Evolutionary conservation across 1,140 invertebrate genomes (phyloP).

Genomic region (Drosophila baimaii): DNA sequence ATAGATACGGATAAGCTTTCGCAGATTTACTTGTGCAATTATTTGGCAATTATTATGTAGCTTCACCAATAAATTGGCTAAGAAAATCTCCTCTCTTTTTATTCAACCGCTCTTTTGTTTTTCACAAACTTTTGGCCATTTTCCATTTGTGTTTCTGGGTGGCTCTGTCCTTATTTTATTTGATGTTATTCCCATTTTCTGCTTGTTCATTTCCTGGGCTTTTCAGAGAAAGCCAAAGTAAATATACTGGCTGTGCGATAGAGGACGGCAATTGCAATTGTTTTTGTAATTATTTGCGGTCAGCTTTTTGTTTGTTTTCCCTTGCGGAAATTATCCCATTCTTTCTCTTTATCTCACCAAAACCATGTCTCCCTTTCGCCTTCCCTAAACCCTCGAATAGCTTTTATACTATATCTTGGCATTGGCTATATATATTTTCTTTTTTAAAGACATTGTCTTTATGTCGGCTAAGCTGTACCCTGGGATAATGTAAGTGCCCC

Average conservation of each 20-base stretch:
- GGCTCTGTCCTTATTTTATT: conserved; percentile 1
- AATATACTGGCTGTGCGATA: neutral
- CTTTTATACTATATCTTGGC: neutral
- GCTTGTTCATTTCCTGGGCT: conserved; percentile 40
- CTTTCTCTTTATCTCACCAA: conserved; percentile 3
- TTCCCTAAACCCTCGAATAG: neutral
- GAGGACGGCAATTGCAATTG: conserved; percentile 14
- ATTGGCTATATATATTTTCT: conserved; percentile 19
- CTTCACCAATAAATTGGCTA: too few species aligned
- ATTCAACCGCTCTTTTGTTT: too few species aligned
- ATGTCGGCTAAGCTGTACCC: neutral
- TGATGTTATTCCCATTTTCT: neutral
- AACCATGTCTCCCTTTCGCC: neutral
- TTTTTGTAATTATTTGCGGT: conserved; percentile 42
- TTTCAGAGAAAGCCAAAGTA: conserved; percentile 10
- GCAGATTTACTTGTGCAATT: too few species aligned
- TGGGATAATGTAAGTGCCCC: too few species aligned
- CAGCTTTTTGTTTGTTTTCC: neutral
- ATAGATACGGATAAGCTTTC: too few species aligned
- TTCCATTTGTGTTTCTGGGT: conserved; percentile 33
- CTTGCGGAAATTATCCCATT: neutral
- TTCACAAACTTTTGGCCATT: too few species aligned
- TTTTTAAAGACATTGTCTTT: conserved; percentile 30
- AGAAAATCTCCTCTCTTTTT: too few species aligned
- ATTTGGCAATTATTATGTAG: too few species aligned